Evolutionary conservation across 2,888 invertebrate genomes (phyloP).

Genomic region (Zaprionus lineosus): DNA sequence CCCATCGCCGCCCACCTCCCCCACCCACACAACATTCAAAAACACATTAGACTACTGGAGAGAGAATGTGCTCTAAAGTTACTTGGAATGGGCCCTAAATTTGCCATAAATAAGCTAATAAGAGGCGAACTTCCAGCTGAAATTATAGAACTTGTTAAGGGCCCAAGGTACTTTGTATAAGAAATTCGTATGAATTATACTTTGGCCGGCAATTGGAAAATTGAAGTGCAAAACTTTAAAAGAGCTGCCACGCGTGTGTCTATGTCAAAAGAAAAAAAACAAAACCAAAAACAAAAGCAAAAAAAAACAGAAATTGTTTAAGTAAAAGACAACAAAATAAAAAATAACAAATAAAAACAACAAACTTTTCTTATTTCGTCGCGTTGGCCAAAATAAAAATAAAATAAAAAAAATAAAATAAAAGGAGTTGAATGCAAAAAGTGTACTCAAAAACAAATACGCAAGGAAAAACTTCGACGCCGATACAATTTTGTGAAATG

Average conservation of each 20-base stretch:
- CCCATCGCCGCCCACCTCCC: too few species aligned
- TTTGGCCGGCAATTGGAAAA: neutral
- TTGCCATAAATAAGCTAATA: conserved; percentile 6
- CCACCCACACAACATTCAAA: too few species aligned
- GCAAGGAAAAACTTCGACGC: conserved; percentile 71
- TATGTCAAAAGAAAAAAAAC: conserved; percentile 42
- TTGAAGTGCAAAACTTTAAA: conserved; percentile 41
- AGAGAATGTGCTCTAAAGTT: neutral
- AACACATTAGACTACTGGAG: conserved; percentile 42
- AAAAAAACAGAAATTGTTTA: conserved; percentile 63
- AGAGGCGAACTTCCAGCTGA: neutral
- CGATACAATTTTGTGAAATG: conserved; percentile 77
- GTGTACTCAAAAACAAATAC: conserved; percentile 56
- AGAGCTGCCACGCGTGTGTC: conserved; percentile 56
- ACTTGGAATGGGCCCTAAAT: neutral
- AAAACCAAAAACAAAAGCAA: conserved; percentile 7
- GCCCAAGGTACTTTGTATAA: too few species aligned
- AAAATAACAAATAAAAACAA: too few species aligned
- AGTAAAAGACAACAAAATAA: too few species aligned
- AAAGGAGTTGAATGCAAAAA: conserved; percentile 57
- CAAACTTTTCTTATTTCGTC: conserved; percentile 76
- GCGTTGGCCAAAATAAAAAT: conserved; percentile 53
- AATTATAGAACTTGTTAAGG: neutral
- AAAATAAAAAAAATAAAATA: conserved; percentile 52
- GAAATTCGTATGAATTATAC: neutral